Evolutionary conservation across 37 sponge, comb jelly and placozoan species (phyloP).

Genomic region (Spongilla lacustris): DNA sequence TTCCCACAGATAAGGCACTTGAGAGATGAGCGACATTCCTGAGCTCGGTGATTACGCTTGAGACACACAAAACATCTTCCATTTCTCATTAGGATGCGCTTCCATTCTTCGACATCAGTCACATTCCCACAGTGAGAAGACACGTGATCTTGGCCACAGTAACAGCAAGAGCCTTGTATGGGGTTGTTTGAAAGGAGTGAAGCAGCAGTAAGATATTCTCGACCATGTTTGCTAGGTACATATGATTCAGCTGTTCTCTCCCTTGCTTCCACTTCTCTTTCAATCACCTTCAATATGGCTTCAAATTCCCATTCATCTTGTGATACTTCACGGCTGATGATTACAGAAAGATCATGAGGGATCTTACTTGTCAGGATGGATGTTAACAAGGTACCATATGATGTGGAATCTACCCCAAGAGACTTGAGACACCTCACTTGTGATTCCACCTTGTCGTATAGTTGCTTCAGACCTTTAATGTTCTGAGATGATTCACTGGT

Average conservation of each 20-base stretch:
- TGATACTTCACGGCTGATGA: conserved; percentile 22
- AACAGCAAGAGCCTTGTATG: too few species aligned
- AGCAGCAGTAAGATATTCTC: background rate
- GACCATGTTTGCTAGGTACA: background rate
- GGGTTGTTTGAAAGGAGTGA: too few species aligned
- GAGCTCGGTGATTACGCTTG: too few species aligned
- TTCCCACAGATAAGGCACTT: too few species aligned
- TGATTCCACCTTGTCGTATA: conserved; percentile 3
- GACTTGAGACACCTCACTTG: conserved; percentile 21
- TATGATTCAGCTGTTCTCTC: conserved; percentile 17
- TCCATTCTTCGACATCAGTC: too few species aligned
- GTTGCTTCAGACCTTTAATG: background rate
- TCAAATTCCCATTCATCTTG: conserved; percentile 24
- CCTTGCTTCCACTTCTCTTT: conserved; percentile 25
- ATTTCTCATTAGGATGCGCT: too few species aligned
- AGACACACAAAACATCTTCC: too few species aligned
- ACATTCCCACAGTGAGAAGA: too few species aligned
- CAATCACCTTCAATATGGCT: conserved; percentile 3
- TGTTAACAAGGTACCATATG: conserved; percentile 20
- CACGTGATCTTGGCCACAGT: too few species aligned
- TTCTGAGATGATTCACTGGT: background rate
- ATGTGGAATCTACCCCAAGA: background rate
- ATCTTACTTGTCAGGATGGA: conserved; percentile 3
- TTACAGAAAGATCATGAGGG: conserved; percentile 22
- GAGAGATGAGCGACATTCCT: too few species aligned